phyloP scores from a whole-genome alignment of 1,140 invertebrate species.

The Sitophilus oryzae region DNA sequence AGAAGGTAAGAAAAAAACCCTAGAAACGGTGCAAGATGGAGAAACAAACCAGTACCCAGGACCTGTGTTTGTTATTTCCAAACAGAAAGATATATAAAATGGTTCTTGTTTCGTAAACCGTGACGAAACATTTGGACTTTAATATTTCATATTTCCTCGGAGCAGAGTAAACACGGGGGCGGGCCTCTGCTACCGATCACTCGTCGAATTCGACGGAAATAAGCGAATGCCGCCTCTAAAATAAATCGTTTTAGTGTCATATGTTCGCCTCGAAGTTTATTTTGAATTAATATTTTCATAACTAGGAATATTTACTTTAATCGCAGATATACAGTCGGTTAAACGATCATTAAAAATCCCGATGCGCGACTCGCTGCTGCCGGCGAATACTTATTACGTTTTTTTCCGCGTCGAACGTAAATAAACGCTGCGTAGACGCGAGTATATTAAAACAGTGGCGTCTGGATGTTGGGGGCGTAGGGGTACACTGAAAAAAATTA shows the following conservation, averaged over 20 bases:
- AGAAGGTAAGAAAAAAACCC: not conserved
- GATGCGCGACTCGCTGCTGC: constrained; percentile 12
- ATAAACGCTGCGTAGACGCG: not conserved
- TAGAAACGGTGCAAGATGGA: not conserved
- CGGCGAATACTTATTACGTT: constrained; percentile 19
- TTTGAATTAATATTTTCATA: constrained; percentile 33
- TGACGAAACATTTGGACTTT: constrained; percentile 26
- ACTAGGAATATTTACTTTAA: constrained; percentile 28
- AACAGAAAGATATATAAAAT: not conserved
- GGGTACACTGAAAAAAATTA: no score
- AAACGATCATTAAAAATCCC: constrained; percentile 27
- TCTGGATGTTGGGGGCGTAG: no score
- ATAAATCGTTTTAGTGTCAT: constrained; percentile 34
- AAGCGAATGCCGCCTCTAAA: constrained; percentile 23
- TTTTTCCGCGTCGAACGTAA: constrained; percentile 17
- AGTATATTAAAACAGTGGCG: no score
- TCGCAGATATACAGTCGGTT: constrained; percentile 27
- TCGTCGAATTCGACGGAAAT: constrained; percentile 29
- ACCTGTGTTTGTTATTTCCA: not conserved
- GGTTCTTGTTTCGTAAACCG: constrained; percentile 3
- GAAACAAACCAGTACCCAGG: not conserved
- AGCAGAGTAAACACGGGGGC: constrained; percentile 23
- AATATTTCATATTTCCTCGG: constrained; percentile 30
- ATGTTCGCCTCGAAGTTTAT: constrained; percentile 29
- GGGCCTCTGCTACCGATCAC: constrained; percentile 25